Evolutionary conservation across 2,888 invertebrate species (phyloP).

Genomic region (Branchipolynoe longqiensis): DNA sequence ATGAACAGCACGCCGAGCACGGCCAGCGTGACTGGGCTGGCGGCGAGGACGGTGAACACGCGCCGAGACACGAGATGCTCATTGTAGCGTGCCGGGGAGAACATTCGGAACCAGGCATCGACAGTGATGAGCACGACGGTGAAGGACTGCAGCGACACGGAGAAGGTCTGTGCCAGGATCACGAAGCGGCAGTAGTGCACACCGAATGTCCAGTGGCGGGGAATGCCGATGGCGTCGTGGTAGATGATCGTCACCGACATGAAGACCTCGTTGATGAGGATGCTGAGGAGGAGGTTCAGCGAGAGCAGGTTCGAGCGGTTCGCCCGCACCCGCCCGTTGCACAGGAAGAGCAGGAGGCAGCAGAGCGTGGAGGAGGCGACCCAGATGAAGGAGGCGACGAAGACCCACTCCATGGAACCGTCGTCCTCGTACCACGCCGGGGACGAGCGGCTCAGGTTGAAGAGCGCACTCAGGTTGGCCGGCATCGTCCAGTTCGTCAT

Average conservation of each 20-base stretch:
- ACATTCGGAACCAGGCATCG: constrained; percentile 20
- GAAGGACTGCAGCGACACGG: constrained; percentile 36
- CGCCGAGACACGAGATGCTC: not conserved
- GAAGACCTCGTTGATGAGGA: constrained; percentile 28
- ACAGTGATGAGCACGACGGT: constrained; percentile 7
- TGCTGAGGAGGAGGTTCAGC: constrained; percentile 23
- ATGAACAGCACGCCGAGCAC: not conserved
- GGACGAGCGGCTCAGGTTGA: not conserved
- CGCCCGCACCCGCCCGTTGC: not conserved
- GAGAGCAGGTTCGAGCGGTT: constrained; percentile 37
- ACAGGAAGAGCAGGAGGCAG: constrained; percentile 11
- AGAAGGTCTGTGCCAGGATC: constrained; percentile 40
- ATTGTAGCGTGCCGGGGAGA: constrained; percentile 27
- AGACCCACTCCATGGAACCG: constrained; percentile 41
- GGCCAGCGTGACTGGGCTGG: not conserved
- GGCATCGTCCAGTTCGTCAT: not conserved
- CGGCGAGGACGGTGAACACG: not conserved
- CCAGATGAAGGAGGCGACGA: constrained; percentile 43
- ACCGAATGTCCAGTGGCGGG: constrained; percentile 12
- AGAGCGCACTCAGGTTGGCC: not conserved
- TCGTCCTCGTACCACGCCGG: constrained; percentile 32
- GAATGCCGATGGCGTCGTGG: constrained; percentile 45
- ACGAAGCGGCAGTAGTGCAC: constrained; percentile 34
- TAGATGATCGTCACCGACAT: constrained; percentile 40
- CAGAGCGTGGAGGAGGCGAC: not conserved